Base-by-base conservation (phyloP, 2,888 invertebrate genomes). In the Mythimna loreyi region DNA sequence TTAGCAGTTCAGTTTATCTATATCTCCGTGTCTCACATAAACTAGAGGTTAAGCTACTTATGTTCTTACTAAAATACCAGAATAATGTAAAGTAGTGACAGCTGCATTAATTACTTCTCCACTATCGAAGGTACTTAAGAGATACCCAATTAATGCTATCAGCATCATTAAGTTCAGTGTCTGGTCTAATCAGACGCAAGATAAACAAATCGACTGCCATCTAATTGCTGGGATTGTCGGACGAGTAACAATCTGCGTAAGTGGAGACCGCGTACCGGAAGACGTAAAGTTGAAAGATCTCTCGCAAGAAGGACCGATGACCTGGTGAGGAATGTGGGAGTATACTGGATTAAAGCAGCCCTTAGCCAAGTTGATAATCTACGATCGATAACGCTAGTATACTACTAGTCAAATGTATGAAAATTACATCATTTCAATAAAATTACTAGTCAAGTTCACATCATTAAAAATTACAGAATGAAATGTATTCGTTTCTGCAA, bases 141-240 rank as follows among this genome's bases (percentile, higher is more conserved):
- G 11, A 30, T 57, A 49, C n/a, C 21, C 25, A 71, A 60, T 68
- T 33, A 60, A 33, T 25, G 21, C 9, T 7, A 43, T 30, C 25
- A 60, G 19, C 7, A 36, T 47, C 36, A 3, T 55, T 68, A 56
- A 25, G 43, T 67, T 21, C 43, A 33, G 13, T 25, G 36, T 40
- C 28, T 69, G 16, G 19, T 13, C 13, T 21, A 19, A 9, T n/a
- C 16, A 62, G 36, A 36, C 21, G 6, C 1, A 25, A 63, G 64
- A 70, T 49, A 33, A 63, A 33, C 49, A 43, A 63, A 40, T 30
- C 21, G 63, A 72, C 53, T 13, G 40, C 40, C 21, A 63, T 63
- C 53, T 63, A 40, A 49, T 49, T 64, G 47, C 13, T 21, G 30
- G 16, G 53, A 21, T 52, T 47, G 53, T 74, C 43, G 5, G 23